Evolutionary conservation across 2,113 vertebrate genomes (phyloP).

Genomic region (Silurus glanis): DNA sequence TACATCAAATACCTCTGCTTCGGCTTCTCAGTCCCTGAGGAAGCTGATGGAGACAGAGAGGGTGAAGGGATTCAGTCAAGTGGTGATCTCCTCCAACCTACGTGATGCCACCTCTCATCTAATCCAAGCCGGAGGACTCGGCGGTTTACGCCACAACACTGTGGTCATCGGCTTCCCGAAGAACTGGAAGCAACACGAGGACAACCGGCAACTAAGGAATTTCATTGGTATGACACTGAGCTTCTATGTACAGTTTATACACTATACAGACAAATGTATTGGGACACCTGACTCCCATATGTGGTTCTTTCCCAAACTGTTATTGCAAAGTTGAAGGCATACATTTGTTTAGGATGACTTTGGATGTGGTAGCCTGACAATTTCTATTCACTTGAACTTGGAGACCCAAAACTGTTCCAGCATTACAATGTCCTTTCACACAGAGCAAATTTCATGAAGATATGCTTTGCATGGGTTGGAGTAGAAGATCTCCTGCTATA

Average conservation of each 20-base stretch:
- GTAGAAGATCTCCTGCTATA: no score
- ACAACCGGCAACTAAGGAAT: conserved; percentile 87
- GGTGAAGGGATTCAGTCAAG: conserved; percentile 97
- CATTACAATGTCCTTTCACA: no score
- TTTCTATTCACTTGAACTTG: no score
- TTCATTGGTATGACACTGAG: conserved; percentile 82
- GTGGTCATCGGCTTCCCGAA: conserved; percentile 93
- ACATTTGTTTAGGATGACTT: no score
- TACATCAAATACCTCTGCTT: background rate
- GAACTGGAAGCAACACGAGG: conserved; percentile 91
- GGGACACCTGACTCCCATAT: no score
- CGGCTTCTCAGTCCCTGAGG: conserved; percentile 78
- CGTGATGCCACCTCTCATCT: conserved; percentile 93
- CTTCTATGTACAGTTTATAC: background rate
- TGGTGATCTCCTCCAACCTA: conserved; percentile 91
- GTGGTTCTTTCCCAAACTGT: no score
- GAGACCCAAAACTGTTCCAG: no score
- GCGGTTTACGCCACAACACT: conserved; percentile 93
- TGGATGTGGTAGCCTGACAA: no score
- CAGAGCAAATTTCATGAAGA: no score
- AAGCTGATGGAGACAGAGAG: conserved; percentile 94
- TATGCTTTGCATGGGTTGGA: no score
- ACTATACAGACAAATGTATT: no score
- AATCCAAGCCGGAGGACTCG: conserved; percentile 92
- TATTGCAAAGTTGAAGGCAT: no score